phyloP scores from a whole-genome alignment of 2,113 vertebrate species.

The Phaethon lepturus region DNA sequence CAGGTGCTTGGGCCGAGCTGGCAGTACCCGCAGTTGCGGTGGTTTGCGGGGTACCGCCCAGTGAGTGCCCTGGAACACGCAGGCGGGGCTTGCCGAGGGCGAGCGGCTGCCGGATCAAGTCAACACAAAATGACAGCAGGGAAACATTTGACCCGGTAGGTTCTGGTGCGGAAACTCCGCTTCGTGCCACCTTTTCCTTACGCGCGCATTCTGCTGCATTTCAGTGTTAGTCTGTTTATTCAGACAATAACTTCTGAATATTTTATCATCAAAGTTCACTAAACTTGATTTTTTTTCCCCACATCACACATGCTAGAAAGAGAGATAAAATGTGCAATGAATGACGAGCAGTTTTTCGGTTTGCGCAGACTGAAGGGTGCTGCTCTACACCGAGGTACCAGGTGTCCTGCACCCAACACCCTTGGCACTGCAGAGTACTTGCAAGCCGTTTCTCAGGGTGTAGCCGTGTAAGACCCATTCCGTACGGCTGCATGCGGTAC shows the following conservation, averaged over 20 bases:
- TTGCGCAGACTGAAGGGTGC: background rate
- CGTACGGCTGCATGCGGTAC: rapidly evolving
- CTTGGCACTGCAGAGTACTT: background rate
- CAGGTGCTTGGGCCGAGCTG: background rate
- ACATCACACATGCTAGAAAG: background rate
- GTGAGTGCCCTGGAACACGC: background rate
- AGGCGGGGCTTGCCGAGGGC: background rate
- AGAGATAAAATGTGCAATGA: background rate
- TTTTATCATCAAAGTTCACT: background rate
- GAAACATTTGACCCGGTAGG: background rate
- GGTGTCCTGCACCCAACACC: background rate
- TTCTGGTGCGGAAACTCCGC: background rate
- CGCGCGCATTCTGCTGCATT: background rate
- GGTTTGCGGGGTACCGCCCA: background rate
- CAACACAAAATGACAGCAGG: background rate
- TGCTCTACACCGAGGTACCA: background rate
- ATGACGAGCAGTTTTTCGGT: background rate
- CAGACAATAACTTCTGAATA: background rate
- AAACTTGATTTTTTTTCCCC: background rate
- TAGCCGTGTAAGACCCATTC: too few species aligned
- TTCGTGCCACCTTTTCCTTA: background rate
- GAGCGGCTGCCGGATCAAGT: background rate
- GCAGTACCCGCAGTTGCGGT: background rate
- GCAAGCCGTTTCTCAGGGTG: background rate
- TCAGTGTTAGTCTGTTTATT: background rate